These are phyloP conservation scores for Drosophila meridiana DNA, from an alignment of 2,888 invertebrate species.

Conservation along the genomic window DNA sequence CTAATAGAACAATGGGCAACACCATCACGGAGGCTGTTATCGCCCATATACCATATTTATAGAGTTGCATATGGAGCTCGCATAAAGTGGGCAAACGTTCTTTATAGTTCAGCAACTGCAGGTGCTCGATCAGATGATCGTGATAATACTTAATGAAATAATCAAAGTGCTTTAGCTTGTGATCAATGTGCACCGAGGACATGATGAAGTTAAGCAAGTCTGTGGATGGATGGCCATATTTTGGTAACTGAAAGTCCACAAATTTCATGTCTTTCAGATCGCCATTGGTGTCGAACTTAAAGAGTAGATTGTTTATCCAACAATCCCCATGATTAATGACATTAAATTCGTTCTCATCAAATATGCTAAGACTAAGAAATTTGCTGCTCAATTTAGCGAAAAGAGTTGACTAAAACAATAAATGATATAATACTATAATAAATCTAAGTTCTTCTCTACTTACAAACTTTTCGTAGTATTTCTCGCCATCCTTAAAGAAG, in stretches of 20 bases:
- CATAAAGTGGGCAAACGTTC: conserved; percentile 69
- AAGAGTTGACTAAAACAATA: conserved; percentile 44
- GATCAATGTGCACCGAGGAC: conserved; percentile 77
- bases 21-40: conserved; percentile 61
- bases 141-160: conserved; percentile 81
- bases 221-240: conserved; percentile 75
- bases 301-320: conserved; percentile 82
- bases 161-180: conserved; percentile 79
- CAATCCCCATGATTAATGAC: conserved; percentile 82
- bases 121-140: conserved; percentile 71
- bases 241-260: conserved; percentile 81
- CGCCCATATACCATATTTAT: conserved; percentile 75
- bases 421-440: not conserved
- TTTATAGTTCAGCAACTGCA: conserved; percentile 70
- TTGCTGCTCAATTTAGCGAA: conserved; percentile 53
- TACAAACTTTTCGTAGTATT: conserved; percentile 70
- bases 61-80: conserved; percentile 72
- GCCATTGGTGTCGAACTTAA: conserved; percentile 66
- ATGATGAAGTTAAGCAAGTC: conserved; percentile 81
- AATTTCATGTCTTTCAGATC: conserved; percentile 71
- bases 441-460: conserved; percentile 5
- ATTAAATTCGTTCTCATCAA: conserved; percentile 70
- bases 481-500: conserved; percentile 50
- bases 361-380: conserved; percentile 35
- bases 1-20: conserved; percentile 77